Base-by-base conservation (phyloP, 2,888 invertebrate genomes). In the Norana najaformis region DNA sequence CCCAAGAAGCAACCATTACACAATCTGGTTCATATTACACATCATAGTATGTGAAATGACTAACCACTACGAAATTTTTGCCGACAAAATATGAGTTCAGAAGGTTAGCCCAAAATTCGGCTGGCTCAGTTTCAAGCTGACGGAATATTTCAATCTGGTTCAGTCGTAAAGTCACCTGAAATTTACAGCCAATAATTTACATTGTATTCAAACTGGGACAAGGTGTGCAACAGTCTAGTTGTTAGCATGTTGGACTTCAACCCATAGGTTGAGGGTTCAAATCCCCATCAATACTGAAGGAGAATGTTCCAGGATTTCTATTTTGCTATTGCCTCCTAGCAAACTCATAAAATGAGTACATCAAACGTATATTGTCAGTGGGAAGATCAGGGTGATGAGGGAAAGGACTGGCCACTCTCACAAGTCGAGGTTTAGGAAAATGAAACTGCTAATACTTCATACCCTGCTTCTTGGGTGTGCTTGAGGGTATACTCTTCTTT, bases 71-170 rank as follows among this genome's bases (percentile, higher is more conserved):
- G 92, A 96, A 95, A 11, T 96, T 95, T 88, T 96, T 96, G 30
- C 96, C 96, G 4, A 96, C 95, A 91, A 97, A 96, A 95, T 96
- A 97, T 92, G 96, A 96, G 90, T 96, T 95, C 16, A 98, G 93
- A 23, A 98, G 95, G 34, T 95, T 94, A 2, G 96, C 93, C 98
- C 98, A 98, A 95, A 96, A 98, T 0, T 95, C 94, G 35, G 95
- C 95, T 0, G 96, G 95, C 93, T 97, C 96, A 11, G 95, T 94
- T 90, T 96, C 94, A 92, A 98, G 95, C 92, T 96, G 96, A 85
- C 96, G 95, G 39, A 97, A 94, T 90, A 96, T 96, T 89, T 95
- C 93, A 20, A 97, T 96, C 14, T 96, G 96, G 94, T 97, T 97
- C 93, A 97, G 95, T 90, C 97, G 96, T 89, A 96, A 95, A 88